Evolutionary conservation across 2,797 vertebrate genomes (phyloP).

Genomic region (Perodicticus potto): DNA sequence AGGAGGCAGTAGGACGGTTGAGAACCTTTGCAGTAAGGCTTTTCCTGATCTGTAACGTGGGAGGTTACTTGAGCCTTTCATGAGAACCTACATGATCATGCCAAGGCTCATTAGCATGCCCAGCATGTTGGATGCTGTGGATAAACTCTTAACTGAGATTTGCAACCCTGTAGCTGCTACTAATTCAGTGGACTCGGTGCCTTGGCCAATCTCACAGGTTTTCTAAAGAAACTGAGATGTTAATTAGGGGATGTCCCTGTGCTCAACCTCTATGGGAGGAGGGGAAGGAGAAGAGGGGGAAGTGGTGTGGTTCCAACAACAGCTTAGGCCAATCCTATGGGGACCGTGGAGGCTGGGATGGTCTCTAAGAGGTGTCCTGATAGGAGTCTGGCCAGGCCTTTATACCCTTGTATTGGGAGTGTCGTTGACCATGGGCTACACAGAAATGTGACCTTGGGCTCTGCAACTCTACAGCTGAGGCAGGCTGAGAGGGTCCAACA

Average conservation of each 20-base stretch:
- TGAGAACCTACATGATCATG: fast-evolving
- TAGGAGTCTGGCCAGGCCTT: not conserved
- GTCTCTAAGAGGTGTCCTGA: not conserved
- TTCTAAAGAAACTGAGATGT: not conserved
- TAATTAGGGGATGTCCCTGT: not conserved
- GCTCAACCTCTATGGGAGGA: not conserved
- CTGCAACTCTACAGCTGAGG: not conserved
- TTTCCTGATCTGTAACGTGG: not conserved
- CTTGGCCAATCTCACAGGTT: not conserved
- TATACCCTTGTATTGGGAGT: fast-evolving
- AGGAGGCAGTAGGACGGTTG: too few species aligned
- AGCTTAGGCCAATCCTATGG: fast-evolving
- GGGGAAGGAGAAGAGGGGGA: not conserved
- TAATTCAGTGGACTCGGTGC: fast-evolving
- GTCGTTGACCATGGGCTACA: not conserved
- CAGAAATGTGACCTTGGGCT: not conserved
- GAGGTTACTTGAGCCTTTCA: too few species aligned
- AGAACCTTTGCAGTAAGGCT: too few species aligned
- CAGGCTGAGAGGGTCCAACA: not conserved
- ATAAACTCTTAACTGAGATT: fast-evolving
- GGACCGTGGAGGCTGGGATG: not conserved
- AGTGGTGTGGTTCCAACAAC: not conserved
- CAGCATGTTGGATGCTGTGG: fast-evolving
- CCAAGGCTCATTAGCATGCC: not conserved
- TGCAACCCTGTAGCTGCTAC: not conserved